phyloP scores from a whole-genome alignment of 1,140 invertebrate genomes.

The Pinna nobilis region DNA sequence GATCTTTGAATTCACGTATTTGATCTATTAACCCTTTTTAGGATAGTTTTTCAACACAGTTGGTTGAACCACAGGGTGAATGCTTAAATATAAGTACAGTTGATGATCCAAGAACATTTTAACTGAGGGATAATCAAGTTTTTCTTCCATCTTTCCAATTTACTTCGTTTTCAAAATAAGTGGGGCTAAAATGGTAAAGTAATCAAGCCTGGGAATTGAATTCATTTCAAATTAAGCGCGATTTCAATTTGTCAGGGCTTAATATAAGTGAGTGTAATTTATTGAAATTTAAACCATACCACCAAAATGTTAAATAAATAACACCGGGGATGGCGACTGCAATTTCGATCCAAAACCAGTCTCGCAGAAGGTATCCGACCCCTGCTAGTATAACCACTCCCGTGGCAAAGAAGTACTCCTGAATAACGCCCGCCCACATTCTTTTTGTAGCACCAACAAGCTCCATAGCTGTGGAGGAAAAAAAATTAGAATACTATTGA shows the following conservation, averaged over 20 bases:
- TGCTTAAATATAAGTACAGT: no score
- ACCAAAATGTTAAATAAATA: conserved; percentile 77
- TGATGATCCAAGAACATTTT: no score
- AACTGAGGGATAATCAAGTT: no score
- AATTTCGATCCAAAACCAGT: conserved; percentile 85
- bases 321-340: conserved; percentile 83
- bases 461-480: conserved; percentile 49
- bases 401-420: conserved; percentile 57
- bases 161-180: no score
- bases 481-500: not conserved
- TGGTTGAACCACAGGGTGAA: no score
- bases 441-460: conserved; percentile 57
- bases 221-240: not conserved
- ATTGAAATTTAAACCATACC: conserved; percentile 20
- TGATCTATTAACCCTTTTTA: no score
- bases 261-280: no score
- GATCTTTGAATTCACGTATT: no score
- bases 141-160: no score
- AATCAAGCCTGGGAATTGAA: not conserved
- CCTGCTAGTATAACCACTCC: conserved; percentile 74
- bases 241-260: no score
- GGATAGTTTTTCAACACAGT: no score
- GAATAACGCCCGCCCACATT: conserved; percentile 50
- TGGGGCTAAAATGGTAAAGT: conserved; percentile 11
- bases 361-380: conserved; percentile 81